These are phyloP conservation scores for Sciurus carolinensis DNA, from an alignment of 2,797 vertebrate species.

Conservation along the genomic window DNA sequence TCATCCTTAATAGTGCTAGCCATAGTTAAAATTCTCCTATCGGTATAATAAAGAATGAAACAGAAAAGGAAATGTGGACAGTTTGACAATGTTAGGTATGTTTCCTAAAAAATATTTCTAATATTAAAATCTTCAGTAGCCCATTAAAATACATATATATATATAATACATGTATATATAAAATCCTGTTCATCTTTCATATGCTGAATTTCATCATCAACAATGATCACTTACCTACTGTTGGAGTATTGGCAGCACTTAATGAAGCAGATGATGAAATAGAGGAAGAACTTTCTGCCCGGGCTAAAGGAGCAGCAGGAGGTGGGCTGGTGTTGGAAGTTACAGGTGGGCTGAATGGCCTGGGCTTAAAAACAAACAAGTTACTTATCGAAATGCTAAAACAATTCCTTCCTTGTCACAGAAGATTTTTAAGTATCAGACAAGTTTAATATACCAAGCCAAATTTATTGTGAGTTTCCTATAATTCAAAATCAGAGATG, in stretches of 20 bases:
- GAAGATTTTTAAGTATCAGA: constrained; percentile 15
- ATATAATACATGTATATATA: not conserved
- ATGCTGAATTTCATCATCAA: not conserved
- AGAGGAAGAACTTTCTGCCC: constrained; percentile 98
- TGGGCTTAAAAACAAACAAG: constrained; percentile 91
- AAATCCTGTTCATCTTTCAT: not conserved
- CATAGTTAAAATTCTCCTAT: constrained; percentile 55
- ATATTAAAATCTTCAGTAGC: constrained; percentile 33
- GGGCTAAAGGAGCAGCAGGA: constrained; percentile 94
- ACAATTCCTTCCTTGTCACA: constrained; percentile 29
- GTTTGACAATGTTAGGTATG: constrained; percentile 6
- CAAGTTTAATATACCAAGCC: constrained; percentile 59
- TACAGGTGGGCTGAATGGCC: constrained; percentile 96
- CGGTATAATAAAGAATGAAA: constrained; percentile 30
- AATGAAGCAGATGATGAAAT: constrained; percentile 96
- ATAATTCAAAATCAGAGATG: constrained; percentile 41
- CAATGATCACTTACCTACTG: constrained; percentile 92
- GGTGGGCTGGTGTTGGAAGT: constrained; percentile 94
- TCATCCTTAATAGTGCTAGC: constrained; percentile 39
- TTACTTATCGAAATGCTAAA: constrained; percentile 74
- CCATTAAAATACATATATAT: not conserved
- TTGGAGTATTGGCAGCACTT: constrained; percentile 97
- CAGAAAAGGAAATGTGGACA: constrained; percentile 47
- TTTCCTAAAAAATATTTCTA: constrained; percentile 59
- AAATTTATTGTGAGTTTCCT: constrained; percentile 43